A percentile compares a stretch with the other conserved stretches of the same genome.
Conservation (phyloP, 2,888 invertebrate species). For the Pristionchus mayeri region DNA sequence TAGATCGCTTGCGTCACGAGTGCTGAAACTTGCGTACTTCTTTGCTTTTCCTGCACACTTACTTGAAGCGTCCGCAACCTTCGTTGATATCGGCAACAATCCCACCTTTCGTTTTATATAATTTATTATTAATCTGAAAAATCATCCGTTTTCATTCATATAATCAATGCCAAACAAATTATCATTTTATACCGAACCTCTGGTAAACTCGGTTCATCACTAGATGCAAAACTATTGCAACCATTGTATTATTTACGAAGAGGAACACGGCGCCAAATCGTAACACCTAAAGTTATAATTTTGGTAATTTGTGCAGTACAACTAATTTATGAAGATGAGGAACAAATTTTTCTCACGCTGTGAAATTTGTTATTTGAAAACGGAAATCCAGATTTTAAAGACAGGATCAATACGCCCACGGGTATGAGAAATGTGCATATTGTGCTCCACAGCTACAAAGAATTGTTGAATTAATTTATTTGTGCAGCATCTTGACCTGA, state of each 20-base stretch:
- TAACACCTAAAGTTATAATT: too few relatives aligned
- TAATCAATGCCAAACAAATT: too few relatives aligned
- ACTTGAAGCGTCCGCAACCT: too few relatives aligned
- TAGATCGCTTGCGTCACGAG: too few relatives aligned
- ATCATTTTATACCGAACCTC: too few relatives aligned
- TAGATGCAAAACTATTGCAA: neutral
- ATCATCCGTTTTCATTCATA: too few relatives aligned
- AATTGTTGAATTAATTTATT: neutral
- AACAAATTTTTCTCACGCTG: neutral
- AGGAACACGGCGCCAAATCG: neutral
- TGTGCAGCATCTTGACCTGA: neutral
- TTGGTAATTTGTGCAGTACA: too few relatives aligned
- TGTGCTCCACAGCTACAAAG: neutral
- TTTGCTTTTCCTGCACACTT: too few relatives aligned
- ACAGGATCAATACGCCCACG: neutral
- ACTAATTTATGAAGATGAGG: too few relatives aligned
- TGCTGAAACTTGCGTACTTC: too few relatives aligned
- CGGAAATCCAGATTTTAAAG: neutral
- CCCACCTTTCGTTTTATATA: neutral
- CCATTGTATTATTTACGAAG: neutral
- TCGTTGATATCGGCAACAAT: too few relatives aligned
- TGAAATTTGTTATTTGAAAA: neutral
- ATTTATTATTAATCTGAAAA: neutral
- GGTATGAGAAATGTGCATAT: neutral
- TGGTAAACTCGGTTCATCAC: slow-evolving; percentile 4